Evolutionary conservation across 2,888 invertebrate genomes (phyloP).

Genomic region (Smittia sp.): DNA sequence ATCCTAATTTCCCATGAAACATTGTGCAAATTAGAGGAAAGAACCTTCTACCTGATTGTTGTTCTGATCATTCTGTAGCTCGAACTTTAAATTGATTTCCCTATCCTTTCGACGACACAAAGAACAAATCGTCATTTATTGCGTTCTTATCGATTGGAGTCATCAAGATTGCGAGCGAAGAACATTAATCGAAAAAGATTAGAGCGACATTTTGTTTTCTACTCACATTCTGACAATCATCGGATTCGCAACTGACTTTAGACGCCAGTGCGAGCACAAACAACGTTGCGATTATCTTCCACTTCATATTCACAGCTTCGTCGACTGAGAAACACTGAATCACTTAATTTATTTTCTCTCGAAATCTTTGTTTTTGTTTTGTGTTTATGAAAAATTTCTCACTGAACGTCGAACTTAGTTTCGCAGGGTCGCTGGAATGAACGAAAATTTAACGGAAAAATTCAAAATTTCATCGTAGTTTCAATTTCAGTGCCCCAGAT

Average conservation of each 20-base stretch:
- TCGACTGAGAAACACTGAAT: neutral
- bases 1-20: constrained; percentile 3
- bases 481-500: too few relatives aligned
- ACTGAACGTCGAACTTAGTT: too few relatives aligned
- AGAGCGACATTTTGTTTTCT: constrained; percentile 10
- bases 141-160: neutral
- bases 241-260: neutral
- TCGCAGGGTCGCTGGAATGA: too few relatives aligned
- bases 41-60: neutral
- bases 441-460: too few relatives aligned
- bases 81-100: constrained; percentile 33
- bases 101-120: constrained; percentile 24
- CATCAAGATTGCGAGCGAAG: neutral
- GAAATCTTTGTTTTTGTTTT: neutral
- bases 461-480: too few relatives aligned
- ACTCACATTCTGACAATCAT: constrained; percentile 36
- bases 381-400: neutral
- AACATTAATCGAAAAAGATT: neutral
- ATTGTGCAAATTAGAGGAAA: neutral
- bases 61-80: constrained; percentile 34
- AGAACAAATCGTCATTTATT: neutral
- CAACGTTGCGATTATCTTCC: neutral
- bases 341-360: neutral
- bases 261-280: neutral
- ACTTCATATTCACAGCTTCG: constrained; percentile 11